Evolutionary conservation across 2,797 vertebrate species (phyloP).

Genomic region (Rousettus madagascariensis): DNA sequence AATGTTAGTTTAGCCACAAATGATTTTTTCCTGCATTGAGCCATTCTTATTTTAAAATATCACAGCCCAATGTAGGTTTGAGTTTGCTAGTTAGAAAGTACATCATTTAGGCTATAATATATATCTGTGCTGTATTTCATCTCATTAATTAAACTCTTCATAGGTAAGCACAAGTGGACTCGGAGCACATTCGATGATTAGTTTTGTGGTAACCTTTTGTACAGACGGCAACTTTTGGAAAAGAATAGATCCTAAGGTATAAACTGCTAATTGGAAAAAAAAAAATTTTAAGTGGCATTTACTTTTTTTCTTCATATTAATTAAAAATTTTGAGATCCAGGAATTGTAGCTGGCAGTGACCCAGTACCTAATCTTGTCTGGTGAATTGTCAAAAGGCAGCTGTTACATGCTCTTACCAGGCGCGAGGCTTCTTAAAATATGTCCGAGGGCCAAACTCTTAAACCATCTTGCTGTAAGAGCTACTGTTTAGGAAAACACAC

Average conservation of each 20-base stretch:
- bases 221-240: constrained; percentile 16
- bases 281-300: background rate
- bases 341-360: background rate
- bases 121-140: constrained; percentile 41
- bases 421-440: constrained; percentile 52
- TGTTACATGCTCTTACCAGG: constrained; percentile 12
- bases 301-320: constrained; percentile 54
- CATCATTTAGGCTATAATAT: background rate
- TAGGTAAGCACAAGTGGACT: background rate
- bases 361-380: constrained; percentile 35
- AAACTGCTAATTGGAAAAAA: constrained; percentile 59
- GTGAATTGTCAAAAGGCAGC: constrained; percentile 29
- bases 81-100: constrained; percentile 50
- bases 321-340: constrained; percentile 47
- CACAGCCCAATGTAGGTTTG: constrained; percentile 19
- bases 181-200: background rate
- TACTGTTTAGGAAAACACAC: constrained; percentile 35
- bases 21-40: constrained; percentile 35
- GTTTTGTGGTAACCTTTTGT: background rate
- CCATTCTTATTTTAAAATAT: constrained; percentile 61
- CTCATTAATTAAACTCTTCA: constrained; percentile 27
- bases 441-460: constrained; percentile 47
- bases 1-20: constrained; percentile 46
- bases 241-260: background rate
- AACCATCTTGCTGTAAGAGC: constrained; percentile 46